Base-by-base conservation (phyloP, 2,113 vertebrate species). In the Erythrolamprus reginae region DNA sequence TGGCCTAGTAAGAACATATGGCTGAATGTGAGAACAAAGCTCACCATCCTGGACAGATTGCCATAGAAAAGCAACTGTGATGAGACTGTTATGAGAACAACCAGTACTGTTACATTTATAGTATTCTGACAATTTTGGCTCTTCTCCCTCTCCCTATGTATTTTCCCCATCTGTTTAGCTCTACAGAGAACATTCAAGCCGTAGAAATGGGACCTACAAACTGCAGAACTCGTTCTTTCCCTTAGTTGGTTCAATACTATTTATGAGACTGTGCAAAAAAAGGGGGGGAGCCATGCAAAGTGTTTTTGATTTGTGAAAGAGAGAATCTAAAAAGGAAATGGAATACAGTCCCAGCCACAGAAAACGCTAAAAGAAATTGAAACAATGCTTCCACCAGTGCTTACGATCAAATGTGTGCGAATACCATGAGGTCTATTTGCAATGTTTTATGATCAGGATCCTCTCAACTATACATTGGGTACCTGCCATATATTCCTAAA, bases 131-230 rank as follows among this genome's bases (percentile, higher is more conserved):
- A 93, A 92, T 93, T 28, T 48, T 52, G n/a, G 82, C 53, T 50
- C 84, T 93, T 93, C 93, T 91, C 91, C 86, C 94, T 86, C 82
- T 94, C 89, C 89, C 89, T 90, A 90, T 90, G 91, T 70, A 92
- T 77, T 91, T 93, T 26, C 23, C 47, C 86, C 95, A 90, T 90
- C 92, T 94, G 93, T 95, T 92, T 94, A 92, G 42, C 92, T 88
- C 38, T 88, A 21, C 47, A 89, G 82, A 88, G 89, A 92, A 88
- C 45, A 48, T 93, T 96, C 89, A 92, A 93, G 90, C 77, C 70
- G 28, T 7, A 21, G 88, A 83, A 89, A 89, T 84, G 87, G 84
- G 56, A 95, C 93, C 86, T 86, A 88, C 51, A 88, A 93, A 51
- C 24, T 91, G 50, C 82, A 26, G 17, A n/a, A 58, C 17, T 53